These are phyloP conservation scores for Rhinoderma darwinii DNA, from an alignment of 2,113 vertebrate genomes.

Conservation along the genomic window DNA sequence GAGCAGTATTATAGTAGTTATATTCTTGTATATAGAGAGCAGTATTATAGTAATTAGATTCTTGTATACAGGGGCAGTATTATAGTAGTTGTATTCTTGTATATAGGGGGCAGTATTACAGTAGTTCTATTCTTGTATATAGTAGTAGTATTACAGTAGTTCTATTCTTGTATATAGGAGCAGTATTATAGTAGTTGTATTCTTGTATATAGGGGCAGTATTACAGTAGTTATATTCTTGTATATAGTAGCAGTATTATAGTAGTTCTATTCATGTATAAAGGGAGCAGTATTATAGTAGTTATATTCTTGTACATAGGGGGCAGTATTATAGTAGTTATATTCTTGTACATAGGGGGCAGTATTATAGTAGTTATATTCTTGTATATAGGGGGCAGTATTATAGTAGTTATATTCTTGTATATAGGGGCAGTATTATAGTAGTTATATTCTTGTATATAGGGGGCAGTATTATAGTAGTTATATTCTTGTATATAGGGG, in stretches of 20 bases:
- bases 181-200: not conserved
- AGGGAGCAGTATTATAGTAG: slow-evolving; percentile 10
- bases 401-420: not conserved
- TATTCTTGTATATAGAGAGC: not conserved
- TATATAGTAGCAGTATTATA: not conserved
- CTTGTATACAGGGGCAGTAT: not conserved
- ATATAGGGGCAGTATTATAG: not conserved
- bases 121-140: slow-evolving; percentile 1
- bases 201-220: not conserved
- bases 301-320: not conserved
- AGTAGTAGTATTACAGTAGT: slow-evolving; percentile 10
- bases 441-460: not conserved
- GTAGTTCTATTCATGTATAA: not conserved
- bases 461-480: not conserved
- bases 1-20: too few relatives aligned
- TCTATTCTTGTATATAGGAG: not conserved
- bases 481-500: not conserved
- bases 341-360: not conserved
- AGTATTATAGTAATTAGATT: slow-evolving; percentile 6
- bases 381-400: not conserved
- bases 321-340: not conserved
- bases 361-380: slow-evolving; percentile 1
- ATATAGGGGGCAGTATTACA: not conserved
- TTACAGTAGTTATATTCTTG: slow-evolving; percentile 15
- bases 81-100: slow-evolving; percentile 2